Percentiles rank a stretch among this genome's conserved stretches.
Evolutionary conservation across 2,888 invertebrate species (phyloP).

Genomic region (Rhagonycha fulva): DNA sequence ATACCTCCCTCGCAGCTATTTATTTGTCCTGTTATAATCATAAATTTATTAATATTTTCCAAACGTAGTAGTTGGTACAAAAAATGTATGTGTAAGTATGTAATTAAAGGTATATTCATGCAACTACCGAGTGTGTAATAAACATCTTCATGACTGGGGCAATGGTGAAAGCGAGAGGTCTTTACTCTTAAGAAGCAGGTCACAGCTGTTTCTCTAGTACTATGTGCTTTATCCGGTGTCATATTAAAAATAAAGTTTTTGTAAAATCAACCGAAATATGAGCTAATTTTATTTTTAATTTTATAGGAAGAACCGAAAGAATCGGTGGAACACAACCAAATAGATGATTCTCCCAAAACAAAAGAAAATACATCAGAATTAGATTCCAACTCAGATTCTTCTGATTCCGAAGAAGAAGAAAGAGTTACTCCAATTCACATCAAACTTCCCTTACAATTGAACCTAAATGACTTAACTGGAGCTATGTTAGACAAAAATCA

Average conservation of each 20-base stretch:
- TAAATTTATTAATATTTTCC: not conserved
- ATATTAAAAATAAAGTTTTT: not conserved
- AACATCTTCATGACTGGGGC: constrained; percentile 43
- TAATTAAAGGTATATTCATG: constrained; percentile 18
- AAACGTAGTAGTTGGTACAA: not conserved
- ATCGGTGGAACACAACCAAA: not conserved
- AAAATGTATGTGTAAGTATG: not conserved
- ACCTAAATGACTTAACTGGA: constrained; percentile 81
- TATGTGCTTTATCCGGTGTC: constrained; percentile 19
- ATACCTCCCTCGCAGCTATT: not conserved
- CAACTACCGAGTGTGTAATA: constrained; percentile 22
- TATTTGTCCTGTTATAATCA: not conserved
- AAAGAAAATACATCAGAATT: constrained; percentile 38
- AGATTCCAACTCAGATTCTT: constrained; percentile 53
- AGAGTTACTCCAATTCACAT: constrained; percentile 63
- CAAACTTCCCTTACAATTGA: constrained; percentile 79
- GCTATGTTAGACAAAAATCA: constrained; percentile 73
- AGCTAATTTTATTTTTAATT: not conserved
- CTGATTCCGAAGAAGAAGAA: constrained; percentile 63
- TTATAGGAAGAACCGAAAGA: constrained; percentile 32
- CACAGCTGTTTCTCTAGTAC: constrained; percentile 36
- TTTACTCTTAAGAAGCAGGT: constrained; percentile 46
- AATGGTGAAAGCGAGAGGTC: constrained; percentile 52
- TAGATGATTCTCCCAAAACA: constrained; percentile 24
- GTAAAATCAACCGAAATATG: not conserved